These are phyloP conservation scores for Ptychochromis oligacanthus DNA, from an alignment of 2,113 vertebrate genomes.

Conservation along the genomic window DNA sequence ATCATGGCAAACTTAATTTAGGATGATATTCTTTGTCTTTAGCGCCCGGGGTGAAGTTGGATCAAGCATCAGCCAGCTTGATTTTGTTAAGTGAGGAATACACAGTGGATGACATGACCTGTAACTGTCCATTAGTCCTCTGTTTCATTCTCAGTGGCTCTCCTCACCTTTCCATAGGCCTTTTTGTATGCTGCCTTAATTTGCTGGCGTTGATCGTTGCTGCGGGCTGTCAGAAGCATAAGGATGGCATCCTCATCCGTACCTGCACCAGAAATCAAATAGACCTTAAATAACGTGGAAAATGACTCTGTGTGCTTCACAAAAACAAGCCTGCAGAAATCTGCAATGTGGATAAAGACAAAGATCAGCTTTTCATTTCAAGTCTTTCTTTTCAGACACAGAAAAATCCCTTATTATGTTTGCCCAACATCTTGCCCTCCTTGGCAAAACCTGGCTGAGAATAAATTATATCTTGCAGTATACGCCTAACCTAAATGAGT, in stretches of 20 bases:
- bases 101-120: not conserved
- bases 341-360: not conserved
- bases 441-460: too few relatives aligned
- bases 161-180: conserved; percentile 88
- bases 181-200: conserved; percentile 89
- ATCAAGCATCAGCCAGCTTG: not conserved
- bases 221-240: conserved; percentile 86
- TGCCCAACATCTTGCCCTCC: not conserved
- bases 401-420: not conserved
- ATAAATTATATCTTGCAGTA: not conserved
- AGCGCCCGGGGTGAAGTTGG: not conserved
- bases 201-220: conserved; percentile 90
- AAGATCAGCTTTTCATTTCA: not conserved
- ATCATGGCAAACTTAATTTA: too few relatives aligned
- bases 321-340: not conserved
- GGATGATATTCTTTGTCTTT: not conserved
- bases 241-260: conserved; percentile 91
- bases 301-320: not conserved
- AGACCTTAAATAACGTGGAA: not conserved
- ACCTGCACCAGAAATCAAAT: conserved; percentile 77
- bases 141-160: not conserved
- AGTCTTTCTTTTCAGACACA: not conserved
- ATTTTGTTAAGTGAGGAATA: not conserved
- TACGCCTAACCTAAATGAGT: not conserved
- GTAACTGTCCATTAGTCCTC: conserved; percentile 18